These are phyloP conservation scores for Aporophyla lueneburgensis DNA, from an alignment of 2,888 invertebrate genomes.

Conservation along the genomic window DNA sequence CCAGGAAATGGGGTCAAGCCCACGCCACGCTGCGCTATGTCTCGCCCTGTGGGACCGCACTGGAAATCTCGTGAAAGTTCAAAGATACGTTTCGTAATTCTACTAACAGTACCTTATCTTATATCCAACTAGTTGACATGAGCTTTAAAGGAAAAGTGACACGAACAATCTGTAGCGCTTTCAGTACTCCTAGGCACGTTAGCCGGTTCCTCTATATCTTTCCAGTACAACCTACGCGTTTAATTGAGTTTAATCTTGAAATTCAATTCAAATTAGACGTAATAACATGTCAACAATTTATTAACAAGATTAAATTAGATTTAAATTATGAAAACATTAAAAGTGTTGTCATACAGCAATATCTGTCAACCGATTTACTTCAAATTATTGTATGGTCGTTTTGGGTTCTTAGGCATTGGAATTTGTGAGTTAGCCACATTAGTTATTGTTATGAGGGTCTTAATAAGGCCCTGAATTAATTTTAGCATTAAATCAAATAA, in stretches of 20 bases:
- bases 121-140: conserved; percentile 51
- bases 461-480: conserved; percentile 14
- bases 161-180: conserved; percentile 48
- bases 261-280: conserved; percentile 54
- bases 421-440: conserved; percentile 27
- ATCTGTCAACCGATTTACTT: conserved; percentile 40
- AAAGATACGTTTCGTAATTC: conserved; percentile 61
- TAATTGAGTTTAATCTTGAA: conserved; percentile 48
- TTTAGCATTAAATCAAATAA: conserved; percentile 25
- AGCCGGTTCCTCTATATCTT: conserved; percentile 32
- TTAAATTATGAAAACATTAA: conserved; percentile 35
- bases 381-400: conserved; percentile 31
- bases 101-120: conserved; percentile 53
- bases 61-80: conserved; percentile 75
- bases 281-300: conserved; percentile 43
- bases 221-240: conserved; percentile 28
- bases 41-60: conserved; percentile 75
- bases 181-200: conserved; percentile 34
- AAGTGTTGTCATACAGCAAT: conserved; percentile 35
- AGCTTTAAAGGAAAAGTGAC: conserved; percentile 58
- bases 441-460: conserved; percentile 30
- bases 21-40: conserved; percentile 77
- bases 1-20: conserved; percentile 87
- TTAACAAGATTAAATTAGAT: conserved; percentile 41
- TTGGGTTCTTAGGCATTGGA: conserved; percentile 6